Percentiles rank a stretch among this genome's conserved stretches.
Evolutionary conservation across 2,113 vertebrate species (phyloP).

Genomic region (Colistium nudipinnis): DNA sequence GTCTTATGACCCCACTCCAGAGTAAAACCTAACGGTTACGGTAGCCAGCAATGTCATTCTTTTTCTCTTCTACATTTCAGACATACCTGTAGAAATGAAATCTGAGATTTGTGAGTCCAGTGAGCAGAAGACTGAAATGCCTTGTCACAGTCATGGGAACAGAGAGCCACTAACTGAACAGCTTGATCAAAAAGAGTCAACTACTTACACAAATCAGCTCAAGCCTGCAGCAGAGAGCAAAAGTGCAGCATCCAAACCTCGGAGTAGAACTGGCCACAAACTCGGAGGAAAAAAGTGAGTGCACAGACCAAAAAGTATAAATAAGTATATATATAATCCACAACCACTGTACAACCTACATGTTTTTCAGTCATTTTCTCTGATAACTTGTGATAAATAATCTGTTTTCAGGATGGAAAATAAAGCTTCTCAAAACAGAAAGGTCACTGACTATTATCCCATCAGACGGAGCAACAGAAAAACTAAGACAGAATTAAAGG

Average conservation of each 20-base stretch:
- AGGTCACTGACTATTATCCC: conserved; percentile 95
- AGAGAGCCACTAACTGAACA: conserved; percentile 36
- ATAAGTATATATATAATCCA: not conserved
- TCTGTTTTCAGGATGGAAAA: conserved; percentile 80
- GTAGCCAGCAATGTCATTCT: not conserved
- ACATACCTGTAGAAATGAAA: conserved; percentile 41
- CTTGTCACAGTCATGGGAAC: conserved; percentile 11
- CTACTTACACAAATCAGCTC: not conserved
- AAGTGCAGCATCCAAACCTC: conserved; percentile 55
- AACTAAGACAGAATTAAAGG: conserved; percentile 91
- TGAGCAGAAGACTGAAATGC: conserved; percentile 78
- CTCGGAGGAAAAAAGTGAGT: conserved; percentile 85
- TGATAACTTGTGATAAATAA: not conserved
- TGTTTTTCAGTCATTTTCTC: not conserved
- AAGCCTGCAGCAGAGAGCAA: conserved; percentile 43
- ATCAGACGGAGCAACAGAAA: conserved; percentile 93
- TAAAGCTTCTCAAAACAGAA: conserved; percentile 85
- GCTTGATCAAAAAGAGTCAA: conserved; percentile 27
- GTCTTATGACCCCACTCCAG: conserved; percentile 48
- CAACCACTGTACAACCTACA: not conserved
- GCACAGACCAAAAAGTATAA: not conserved
- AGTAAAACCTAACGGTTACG: not conserved
- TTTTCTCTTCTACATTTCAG: conserved; percentile 40
- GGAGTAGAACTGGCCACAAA: conserved; percentile 73
- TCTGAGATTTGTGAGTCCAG: conserved; percentile 71